phyloP scores from a whole-genome alignment of 2,797 vertebrate species.

The Mormyrus proboscirostris region DNA sequence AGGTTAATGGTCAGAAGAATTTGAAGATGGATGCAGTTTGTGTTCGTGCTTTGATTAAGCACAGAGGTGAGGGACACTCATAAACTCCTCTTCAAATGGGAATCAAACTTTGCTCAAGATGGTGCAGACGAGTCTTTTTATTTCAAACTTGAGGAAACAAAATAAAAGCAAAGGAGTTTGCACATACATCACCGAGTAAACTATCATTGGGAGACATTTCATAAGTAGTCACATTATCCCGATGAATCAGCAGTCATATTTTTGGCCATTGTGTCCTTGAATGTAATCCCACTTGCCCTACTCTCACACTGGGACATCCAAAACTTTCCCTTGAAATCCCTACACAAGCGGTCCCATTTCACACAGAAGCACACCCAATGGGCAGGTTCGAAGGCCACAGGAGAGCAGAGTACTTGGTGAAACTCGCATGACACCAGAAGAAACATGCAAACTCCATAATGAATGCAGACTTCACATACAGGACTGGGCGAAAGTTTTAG shows the following conservation, averaged over 20 bases:
- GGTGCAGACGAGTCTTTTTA: neutral
- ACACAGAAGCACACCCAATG: neutral
- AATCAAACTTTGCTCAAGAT: neutral
- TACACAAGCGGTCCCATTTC: neutral
- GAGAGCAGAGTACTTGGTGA: neutral
- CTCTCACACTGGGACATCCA: neutral
- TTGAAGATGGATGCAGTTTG: neutral
- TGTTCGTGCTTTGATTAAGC: neutral
- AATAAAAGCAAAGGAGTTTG: neutral
- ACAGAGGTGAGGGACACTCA: neutral
- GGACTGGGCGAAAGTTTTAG: neutral
- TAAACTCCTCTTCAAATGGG: neutral
- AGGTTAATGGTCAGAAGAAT: neutral
- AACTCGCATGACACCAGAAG: neutral
- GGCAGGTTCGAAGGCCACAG: neutral
- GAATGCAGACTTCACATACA: neutral
- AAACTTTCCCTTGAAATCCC: neutral
- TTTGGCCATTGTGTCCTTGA: neutral
- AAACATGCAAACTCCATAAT: neutral
- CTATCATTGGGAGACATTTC: neutral
- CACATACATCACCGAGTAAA: neutral
- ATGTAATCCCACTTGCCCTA: neutral
- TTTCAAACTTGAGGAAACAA: neutral
- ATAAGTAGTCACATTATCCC: neutral
- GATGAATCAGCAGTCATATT: slow-evolving; percentile 1